Base-by-base conservation (phyloP, 2,797 vertebrate genomes). In the Micropoecilia bifurca region DNA sequence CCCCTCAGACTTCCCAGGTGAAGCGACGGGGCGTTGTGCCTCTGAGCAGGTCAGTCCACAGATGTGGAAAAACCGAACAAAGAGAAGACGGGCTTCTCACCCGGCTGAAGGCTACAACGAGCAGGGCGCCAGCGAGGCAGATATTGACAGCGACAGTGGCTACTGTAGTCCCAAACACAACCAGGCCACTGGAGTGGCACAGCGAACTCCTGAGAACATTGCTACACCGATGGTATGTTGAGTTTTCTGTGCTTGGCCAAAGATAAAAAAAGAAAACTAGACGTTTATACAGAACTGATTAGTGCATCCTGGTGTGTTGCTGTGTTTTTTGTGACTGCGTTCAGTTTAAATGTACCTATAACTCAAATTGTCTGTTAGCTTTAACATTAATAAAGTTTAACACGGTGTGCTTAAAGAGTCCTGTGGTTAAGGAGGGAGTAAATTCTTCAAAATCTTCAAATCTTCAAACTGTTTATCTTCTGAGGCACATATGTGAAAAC, bases 141-240 rank as follows among this genome's bases (percentile, higher is more conserved):
- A 99, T 78, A 98, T 99, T n/a, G 98, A 99, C 95, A 99, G 98
- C 2, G 98, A 99, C 88, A 99, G 98, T 16, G 98, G 98, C 53
- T 99, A 99, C 77, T 99, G 98, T 79, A 99, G 98, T 86, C 98
- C 98, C 55, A 98, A 98, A 86, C 98, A 99, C 92, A 97, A 97
- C 95, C 97, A 97, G 91, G 94, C 84, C 0, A 48, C 86, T 0
- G 94, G 93, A 16, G 78, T 18, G 12, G 78, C 89, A 0, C 94
- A 94, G 1, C 87, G 89, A 68, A 43, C 90, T 28, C 73, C 90
- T 3, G 93, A 95, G 71, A 84, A 91, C 14, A 9, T 88, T 2
- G 59, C 91, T 16, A 36, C 90, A 71, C 30, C 93, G 6, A 36
- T 80, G 79, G 94, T 95, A 89, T 18, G 63, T 80, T 45, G 0